These are phyloP conservation scores for Drosophila basisetae DNA, from an alignment of 2,888 invertebrate genomes.

Conservation along the genomic window DNA sequence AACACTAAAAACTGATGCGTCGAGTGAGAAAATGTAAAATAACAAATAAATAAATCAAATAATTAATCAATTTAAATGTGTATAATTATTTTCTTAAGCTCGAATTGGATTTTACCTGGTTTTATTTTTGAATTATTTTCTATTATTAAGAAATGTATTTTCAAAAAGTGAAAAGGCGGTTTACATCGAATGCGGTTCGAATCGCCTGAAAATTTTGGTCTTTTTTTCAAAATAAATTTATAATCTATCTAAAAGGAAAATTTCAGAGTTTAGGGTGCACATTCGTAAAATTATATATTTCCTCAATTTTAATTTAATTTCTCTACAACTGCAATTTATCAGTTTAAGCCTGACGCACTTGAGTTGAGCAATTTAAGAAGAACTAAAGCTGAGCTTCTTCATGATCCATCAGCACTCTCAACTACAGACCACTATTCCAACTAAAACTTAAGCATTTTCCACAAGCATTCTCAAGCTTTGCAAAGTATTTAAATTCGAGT, in stretches of 20 bases:
- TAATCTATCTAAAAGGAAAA: not conserved
- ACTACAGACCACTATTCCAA: not conserved
- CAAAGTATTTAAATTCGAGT: conserved; percentile 10
- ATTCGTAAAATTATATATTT: not conserved
- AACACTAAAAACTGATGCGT: not conserved
- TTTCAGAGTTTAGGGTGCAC: not conserved
- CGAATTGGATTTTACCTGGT: not conserved
- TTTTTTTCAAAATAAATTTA: not conserved
- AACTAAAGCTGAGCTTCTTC: not conserved
- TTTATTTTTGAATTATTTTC: not conserved
- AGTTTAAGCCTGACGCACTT: not conserved
- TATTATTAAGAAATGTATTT: not conserved
- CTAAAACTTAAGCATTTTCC: not conserved
- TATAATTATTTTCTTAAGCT: not conserved
- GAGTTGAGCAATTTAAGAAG: not conserved
- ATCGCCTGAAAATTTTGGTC: too few relatives aligned
- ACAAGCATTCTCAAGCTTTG: not conserved
- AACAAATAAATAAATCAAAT: not conserved
- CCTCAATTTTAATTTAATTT: not conserved
- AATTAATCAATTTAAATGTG: not conserved
- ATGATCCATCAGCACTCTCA: not conserved
- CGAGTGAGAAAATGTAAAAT: not conserved
- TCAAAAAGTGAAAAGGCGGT: not conserved
- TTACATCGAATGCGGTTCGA: too few relatives aligned
- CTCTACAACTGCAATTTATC: too few relatives aligned